Evolutionary conservation across 2,888 invertebrate genomes (phyloP).

Genomic region (Trimorus sp.): DNA sequence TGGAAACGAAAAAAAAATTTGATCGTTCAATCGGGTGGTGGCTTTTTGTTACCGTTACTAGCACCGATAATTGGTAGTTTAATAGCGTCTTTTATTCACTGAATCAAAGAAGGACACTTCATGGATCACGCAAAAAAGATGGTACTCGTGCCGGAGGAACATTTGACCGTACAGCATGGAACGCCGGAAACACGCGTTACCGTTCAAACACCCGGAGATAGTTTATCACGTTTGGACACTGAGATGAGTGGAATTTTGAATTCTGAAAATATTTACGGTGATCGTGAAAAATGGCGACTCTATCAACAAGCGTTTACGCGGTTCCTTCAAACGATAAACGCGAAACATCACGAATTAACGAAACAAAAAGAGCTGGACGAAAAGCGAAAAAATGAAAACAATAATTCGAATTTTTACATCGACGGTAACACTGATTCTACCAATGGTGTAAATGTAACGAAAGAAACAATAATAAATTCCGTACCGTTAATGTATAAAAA

Average conservation of each 20-base stretch:
- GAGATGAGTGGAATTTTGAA: no score
- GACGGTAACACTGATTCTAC: no score
- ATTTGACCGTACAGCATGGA: no score
- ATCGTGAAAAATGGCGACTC: not conserved
- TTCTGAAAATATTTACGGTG: not conserved
- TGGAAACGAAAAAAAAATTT: constrained; percentile 12
- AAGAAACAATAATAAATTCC: not conserved
- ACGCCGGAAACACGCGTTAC: not conserved
- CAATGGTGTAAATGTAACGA: no score
- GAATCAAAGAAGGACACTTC: not conserved
- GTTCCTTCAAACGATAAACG: not conserved
- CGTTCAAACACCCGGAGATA: constrained; percentile 8
- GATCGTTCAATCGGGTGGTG: constrained; percentile 11
- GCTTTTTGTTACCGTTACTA: no score
- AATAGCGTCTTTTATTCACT: no score
- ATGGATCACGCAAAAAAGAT: constrained; percentile 32
- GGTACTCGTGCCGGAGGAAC: constrained; percentile 4
- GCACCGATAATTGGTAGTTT: not conserved
- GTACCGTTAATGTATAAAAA: not conserved
- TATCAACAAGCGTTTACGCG: not conserved
- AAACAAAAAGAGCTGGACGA: not conserved
- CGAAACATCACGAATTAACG: not conserved
- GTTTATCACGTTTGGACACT: not conserved
- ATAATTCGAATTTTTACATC: no score
- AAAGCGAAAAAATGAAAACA: no score